Conservation (phyloP, 1,140 invertebrate genomes). For the Harlomillsia oculata region DNA sequence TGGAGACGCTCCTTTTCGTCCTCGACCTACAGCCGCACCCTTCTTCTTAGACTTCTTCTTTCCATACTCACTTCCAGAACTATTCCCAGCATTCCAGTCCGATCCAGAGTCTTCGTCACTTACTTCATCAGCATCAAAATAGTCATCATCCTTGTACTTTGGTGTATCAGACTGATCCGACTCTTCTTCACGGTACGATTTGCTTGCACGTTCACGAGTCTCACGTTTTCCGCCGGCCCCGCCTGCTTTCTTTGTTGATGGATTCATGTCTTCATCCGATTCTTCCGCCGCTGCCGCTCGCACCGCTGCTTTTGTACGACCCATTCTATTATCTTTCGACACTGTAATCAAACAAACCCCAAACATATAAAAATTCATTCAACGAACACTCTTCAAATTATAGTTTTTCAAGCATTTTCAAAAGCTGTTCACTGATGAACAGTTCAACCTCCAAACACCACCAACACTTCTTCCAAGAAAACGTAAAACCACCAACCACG, state of each 20-base stretch:
- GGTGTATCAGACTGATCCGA: conserved; percentile 5
- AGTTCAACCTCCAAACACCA: too few relatives aligned
- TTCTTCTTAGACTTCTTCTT: conserved; percentile 20
- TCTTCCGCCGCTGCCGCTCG: conserved; percentile 1
- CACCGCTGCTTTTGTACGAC: conserved; percentile 12
- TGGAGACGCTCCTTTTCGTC: conserved; percentile 5
- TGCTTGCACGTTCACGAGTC: conserved; percentile 10
- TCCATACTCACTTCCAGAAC: conserved; percentile 30
- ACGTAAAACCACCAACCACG: too few relatives aligned
- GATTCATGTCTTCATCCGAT: neutral
- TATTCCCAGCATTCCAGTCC: conserved; percentile 14
- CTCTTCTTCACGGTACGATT: conserved; percentile 15
- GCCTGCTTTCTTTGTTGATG: too few relatives aligned
- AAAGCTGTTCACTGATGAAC: too few relatives aligned
- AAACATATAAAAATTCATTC: too few relatives aligned
- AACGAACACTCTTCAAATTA: too few relatives aligned
- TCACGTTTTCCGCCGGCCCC: neutral
- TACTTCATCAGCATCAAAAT: conserved; percentile 13
- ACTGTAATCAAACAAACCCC: too few relatives aligned
- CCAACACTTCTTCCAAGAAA: too few relatives aligned
- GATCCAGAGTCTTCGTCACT: conserved; percentile 11
- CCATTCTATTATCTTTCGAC: neutral
- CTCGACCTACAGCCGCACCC: conserved; percentile 4
- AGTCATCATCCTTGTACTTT: conserved; percentile 12
- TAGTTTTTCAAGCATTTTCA: too few relatives aligned